These are phyloP conservation scores for Sepioteuthis lessoniana DNA, from an alignment of 2,888 invertebrate species.

Conservation along the genomic window DNA sequence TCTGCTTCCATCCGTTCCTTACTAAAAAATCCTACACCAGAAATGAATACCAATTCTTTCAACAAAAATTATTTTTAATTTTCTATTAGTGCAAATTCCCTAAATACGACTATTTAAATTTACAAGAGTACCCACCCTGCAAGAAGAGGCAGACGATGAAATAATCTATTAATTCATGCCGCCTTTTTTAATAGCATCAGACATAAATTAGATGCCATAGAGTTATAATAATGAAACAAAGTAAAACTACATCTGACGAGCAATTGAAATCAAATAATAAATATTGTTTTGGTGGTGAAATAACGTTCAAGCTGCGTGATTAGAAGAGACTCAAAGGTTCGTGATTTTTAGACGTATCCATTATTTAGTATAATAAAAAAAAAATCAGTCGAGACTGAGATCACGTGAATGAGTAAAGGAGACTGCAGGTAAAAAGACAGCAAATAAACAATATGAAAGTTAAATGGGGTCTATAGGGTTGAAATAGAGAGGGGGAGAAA, in stretches of 20 bases:
- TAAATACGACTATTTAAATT: too few relatives aligned
- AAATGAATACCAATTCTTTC: too few relatives aligned
- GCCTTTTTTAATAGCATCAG: neutral
- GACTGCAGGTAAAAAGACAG: neutral
- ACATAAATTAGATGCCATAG: neutral
- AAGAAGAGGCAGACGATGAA: neutral
- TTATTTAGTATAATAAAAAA: neutral
- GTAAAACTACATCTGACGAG: neutral
- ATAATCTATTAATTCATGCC: too few relatives aligned
- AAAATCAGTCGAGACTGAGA: neutral
- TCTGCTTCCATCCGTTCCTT: too few relatives aligned
- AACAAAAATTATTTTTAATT: too few relatives aligned
- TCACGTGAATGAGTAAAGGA: neutral
- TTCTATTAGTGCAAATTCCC: too few relatives aligned
- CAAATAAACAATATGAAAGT: neutral
- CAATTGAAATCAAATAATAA: neutral
- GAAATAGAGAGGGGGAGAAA: neutral
- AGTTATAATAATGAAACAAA: neutral
- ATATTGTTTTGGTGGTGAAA: too few relatives aligned
- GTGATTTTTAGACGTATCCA: neutral
- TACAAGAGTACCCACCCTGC: neutral
- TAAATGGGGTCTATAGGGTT: neutral
- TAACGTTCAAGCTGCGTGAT: neutral
- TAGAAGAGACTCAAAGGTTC: neutral
- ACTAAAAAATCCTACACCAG: too few relatives aligned